Base-by-base conservation (phyloP, 2,113 vertebrate genomes). In the Lamprotornis superbus region DNA sequence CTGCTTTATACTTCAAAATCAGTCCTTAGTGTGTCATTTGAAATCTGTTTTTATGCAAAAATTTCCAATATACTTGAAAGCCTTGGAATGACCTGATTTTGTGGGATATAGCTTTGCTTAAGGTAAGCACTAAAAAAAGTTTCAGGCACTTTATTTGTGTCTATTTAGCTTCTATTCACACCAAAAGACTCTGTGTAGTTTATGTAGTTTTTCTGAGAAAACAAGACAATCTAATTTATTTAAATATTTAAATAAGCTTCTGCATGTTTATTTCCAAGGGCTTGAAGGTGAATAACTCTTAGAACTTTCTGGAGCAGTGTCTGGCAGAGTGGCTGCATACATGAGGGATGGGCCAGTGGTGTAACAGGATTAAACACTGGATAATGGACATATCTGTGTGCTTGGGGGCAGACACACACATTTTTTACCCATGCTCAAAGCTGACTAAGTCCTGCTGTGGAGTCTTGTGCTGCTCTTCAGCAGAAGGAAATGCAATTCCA, bases 341-440 rank as follows among this genome's bases (percentile, higher is more conserved):
- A 22, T 15, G 60, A 57, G 12, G 35, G 5, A 19, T 31, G 42
- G 44, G 74, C 23, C 16, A 13, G 11, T 19, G 42, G 31, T 3
- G 1, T 1, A 30, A 22, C 10, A 55, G 56, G n/a, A 33, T 50
- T 60, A 40, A 71, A n/a, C 11, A 19, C 40, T 37, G 57, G 44
- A 16, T n/a, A 49, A 7, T 11, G 46, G 46, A 4, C 35, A 1
- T 5, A 16, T 44, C 50, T 61, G 5, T 57, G 60, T 35, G 30
- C 11, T 1, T 46, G 22, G 15, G 15, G 17, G 47, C 46, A 40
- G 5, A 33, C 6, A 23, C 2, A 14, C 4, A 9, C 0, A 2
- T 30, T 28, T 69, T 65, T 44, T 70, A n/a, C 12, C 19, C 2
- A 0, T 15, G 5, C 12, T 74, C 37, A 44, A 65, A 85, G n/a